Conservation (phyloP, 2,888 invertebrate species). For the Eledone cirrhosa region DNA sequence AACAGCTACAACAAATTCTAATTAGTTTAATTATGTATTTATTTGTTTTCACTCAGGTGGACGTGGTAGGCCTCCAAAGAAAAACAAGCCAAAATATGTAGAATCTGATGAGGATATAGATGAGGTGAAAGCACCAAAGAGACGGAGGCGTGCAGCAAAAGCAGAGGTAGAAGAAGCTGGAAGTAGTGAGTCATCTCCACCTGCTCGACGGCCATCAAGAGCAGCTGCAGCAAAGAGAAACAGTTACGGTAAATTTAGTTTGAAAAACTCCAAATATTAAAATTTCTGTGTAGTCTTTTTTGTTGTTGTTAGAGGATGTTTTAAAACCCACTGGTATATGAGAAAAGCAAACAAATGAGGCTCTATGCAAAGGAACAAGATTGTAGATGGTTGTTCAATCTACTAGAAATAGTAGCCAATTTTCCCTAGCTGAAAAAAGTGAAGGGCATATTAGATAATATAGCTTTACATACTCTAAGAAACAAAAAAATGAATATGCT, state of each 20-base stretch:
- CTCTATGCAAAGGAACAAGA: too few species aligned
- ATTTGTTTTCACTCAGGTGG: background rate
- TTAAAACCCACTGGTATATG: too few species aligned
- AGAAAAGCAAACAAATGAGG: too few species aligned
- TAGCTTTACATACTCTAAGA: too few species aligned
- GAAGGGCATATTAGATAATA: too few species aligned
- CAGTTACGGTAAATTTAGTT: slow-evolving; percentile 20
- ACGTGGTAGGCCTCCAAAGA: slow-evolving; percentile 20
- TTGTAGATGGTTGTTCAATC: too few species aligned
- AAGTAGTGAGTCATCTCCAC: slow-evolving; percentile 16
- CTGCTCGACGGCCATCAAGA: slow-evolving; percentile 25
- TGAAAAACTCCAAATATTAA: background rate
- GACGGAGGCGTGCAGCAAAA: background rate
- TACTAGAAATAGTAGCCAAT: too few species aligned
- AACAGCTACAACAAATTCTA: too few species aligned
- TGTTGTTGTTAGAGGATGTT: too few species aligned
- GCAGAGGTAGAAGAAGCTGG: slow-evolving; percentile 10
- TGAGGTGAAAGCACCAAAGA: slow-evolving; percentile 5
- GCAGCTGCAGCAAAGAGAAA: slow-evolving; percentile 25
- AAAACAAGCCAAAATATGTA: slow-evolving; percentile 22
- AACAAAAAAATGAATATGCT: too few species aligned
- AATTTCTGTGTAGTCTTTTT: background rate
- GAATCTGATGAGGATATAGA: slow-evolving; percentile 23
- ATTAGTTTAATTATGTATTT: too few species aligned
- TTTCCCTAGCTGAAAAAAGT: too few species aligned